Conservation (phyloP, 2,113 vertebrate genomes). For the Ascaphus truei region DNA sequence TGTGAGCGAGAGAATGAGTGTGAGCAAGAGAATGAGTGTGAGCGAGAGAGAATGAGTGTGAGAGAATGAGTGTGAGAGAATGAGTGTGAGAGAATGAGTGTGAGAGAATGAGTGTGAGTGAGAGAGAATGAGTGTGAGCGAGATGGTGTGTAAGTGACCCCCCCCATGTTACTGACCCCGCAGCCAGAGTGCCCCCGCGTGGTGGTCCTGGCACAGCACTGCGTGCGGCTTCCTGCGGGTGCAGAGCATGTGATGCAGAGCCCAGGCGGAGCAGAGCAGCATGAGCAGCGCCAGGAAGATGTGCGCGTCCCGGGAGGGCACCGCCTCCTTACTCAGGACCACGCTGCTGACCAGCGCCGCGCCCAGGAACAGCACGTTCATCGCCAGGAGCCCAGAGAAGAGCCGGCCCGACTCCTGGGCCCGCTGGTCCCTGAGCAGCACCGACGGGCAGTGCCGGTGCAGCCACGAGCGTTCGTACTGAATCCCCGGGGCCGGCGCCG, state of each 20-base stretch:
- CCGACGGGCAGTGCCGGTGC: constrained; percentile 46
- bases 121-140: no score
- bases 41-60: no score
- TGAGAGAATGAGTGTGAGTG: no score
- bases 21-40: no score
- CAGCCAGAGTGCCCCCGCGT: constrained; percentile 69
- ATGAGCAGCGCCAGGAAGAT: constrained; percentile 75
- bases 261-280: constrained; percentile 66
- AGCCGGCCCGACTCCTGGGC: constrained; percentile 68
- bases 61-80: no score
- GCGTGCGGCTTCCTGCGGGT: constrained; percentile 52
- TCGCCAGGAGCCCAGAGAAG: constrained; percentile 78
- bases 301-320: constrained; percentile 63
- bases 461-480: constrained; percentile 57
- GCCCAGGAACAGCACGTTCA: constrained; percentile 82
- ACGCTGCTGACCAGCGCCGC: constrained; percentile 72
- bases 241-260: constrained; percentile 65
- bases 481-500: not conserved
- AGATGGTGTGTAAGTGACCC: no score
- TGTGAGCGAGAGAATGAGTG: no score
- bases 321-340: constrained; percentile 60
- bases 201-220: constrained; percentile 65
- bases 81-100: no score
- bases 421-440: constrained; percentile 53
- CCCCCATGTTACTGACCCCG: constrained; percentile 68